phyloP scores from a whole-genome alignment of 2,888 invertebrate species.

The Lycocerus yunnanus region DNA sequence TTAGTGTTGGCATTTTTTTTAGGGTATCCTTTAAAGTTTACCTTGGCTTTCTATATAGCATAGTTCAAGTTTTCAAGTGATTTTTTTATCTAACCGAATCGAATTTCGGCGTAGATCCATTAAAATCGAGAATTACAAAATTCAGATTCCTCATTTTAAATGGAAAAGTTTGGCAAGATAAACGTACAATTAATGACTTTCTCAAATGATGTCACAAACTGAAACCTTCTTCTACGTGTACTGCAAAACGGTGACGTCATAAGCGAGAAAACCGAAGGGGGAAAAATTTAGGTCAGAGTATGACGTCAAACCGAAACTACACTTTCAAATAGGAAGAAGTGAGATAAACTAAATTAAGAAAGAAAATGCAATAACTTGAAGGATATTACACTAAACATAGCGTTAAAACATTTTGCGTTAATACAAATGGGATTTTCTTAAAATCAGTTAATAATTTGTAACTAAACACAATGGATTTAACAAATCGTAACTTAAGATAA shows the following conservation, averaged over 20 bases:
- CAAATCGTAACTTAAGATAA: neutral
- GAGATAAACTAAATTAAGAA: neutral
- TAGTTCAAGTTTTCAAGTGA: neutral
- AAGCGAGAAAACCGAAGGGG: conserved; percentile 5
- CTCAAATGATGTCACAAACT: neutral
- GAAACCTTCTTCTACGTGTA: neutral
- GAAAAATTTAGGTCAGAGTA: conserved; percentile 5
- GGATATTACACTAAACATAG: neutral
- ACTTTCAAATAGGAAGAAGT: neutral
- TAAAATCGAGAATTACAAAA: neutral
- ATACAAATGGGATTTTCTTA: neutral
- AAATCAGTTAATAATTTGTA: neutral
- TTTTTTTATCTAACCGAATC: neutral
- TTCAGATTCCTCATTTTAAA: neutral
- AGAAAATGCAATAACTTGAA: neutral
- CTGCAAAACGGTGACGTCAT: conserved; percentile 11
- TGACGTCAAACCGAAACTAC: conserved; percentile 11
- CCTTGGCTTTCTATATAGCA: neutral
- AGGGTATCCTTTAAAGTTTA: neutral
- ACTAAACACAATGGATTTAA: neutral
- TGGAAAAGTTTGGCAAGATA: neutral
- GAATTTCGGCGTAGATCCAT: neutral
- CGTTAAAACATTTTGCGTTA: neutral
- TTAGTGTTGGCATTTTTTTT: neutral
- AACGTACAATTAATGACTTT: neutral